Evolutionary conservation across 2,888 invertebrate species (phyloP), one percentile per base, ranked within the genome.

Genomic region (Melinopterus prodromus): DNA sequence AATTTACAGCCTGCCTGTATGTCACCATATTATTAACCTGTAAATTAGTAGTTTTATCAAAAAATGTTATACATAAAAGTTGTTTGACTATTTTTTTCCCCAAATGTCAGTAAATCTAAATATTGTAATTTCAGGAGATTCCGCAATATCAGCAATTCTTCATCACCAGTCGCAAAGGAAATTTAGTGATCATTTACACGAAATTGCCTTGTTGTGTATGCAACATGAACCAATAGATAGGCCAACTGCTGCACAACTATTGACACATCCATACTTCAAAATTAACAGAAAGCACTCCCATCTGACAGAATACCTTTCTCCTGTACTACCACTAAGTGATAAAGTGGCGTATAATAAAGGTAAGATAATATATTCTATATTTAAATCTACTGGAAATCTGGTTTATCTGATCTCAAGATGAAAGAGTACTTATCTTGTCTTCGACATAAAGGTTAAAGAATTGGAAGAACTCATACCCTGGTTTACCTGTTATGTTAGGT

Each of bases 151-250:
- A 79, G 83, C 84, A 69, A 78, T 81, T 38, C 82, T 82, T 37
- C 83, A 84, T 85, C 88, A 16, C 89, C 79, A 93, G 90, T 89
- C 91, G 0, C 89, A 91, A 77, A 90, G 96, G 80, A 92, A 92
- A 83, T 95, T 97, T 82, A 92, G 94, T 2, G 94, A 94, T 83
- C 90, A 92, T 84, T 95, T 97, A 88, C 97, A 97, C 88, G 93
- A 94, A 83, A 91, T 97, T 85, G 92, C 94, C 78, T 95, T 95
- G 84, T 88, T 93, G 81, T 94, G 96, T 85, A 89, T 96, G 84
- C 93, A 94, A 85, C 91, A 92, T 82, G 94, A 94, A 81, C 93
- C 95, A 0, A 90, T 90, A n/a, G 91, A 92, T 86, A 91, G 96
- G 77, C 96, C 96, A 76, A 91, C 93, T 6, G 93, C 95, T 2